Base-by-base conservation (phyloP, 2,888 invertebrate genomes). In the Magallana nippona region DNA sequence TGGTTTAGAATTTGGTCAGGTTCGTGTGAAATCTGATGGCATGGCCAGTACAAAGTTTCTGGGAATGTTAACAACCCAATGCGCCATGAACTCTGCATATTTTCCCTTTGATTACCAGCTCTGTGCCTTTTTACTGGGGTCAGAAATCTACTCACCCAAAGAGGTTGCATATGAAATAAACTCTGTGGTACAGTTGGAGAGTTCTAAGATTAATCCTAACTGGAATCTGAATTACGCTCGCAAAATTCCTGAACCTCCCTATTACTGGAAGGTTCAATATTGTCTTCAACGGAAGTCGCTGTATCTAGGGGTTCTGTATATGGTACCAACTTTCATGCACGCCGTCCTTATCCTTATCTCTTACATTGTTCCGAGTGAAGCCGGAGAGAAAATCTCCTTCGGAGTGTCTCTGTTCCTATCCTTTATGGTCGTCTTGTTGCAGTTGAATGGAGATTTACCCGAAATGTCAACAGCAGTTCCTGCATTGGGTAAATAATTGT, bases 331-430 rank as follows among this genome's bases (percentile, higher is more conserved):
- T 27, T 10, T 32, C 17, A 57, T 79, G 57, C 79, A 57, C 27
- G 57, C 79, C 13, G 27, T 79, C 79, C 22, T 79, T 22, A 57
- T 79, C 22, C 56, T 79, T 2, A 15, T 79, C 27, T 79, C 79
- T 1, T 79, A 57, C 22, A 11, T 79, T 1, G n/a, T 79, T 57
- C 79, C 79, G 10, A 79, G 57, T 79, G 79, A 79, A 56, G 79
- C 27, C 11, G 79, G 79, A 8, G 79, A 79, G 13, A 79, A 79
- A 57, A 79, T 79, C 57, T 79, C 79, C 56, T 79, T 79, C 22
- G 79, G 79, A 56, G 57, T 79, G 57, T 79, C 79, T 56, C 57
- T 79, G 13, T 79, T 79, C 22, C 57, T 79, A 17, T 79, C 79
- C 27, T 79, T 79, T 5, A 57, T 79, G 55, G 79, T 79, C 5